Evolutionary conservation across 1,140 invertebrate genomes (phyloP).

Genomic region (Heliconius hewitsoni): DNA sequence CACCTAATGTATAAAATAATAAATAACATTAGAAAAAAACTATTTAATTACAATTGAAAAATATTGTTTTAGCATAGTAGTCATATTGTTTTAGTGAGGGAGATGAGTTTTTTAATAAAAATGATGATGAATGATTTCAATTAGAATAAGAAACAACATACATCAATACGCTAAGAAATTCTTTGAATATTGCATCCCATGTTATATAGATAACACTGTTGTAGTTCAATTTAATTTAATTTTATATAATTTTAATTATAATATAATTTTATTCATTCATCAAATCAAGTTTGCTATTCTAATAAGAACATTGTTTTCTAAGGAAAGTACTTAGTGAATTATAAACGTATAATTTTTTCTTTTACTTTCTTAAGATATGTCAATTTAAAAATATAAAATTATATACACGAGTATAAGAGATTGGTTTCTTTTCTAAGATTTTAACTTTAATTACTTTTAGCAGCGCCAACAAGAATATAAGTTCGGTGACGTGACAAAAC

Average conservation of each 20-base stretch:
- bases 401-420: background rate
- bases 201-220: too few species aligned
- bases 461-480: conserved; percentile 59
- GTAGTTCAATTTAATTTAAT: too few species aligned
- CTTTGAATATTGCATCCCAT: background rate
- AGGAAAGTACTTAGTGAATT: background rate
- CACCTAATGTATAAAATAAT: conserved; percentile 80
- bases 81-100: background rate
- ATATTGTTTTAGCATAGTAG: too few species aligned
- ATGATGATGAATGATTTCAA: background rate
- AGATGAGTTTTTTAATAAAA: background rate
- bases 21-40: background rate
- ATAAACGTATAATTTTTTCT: too few species aligned
- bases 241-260: too few species aligned
- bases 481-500: conserved; percentile 80
- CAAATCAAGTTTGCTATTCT: too few species aligned
- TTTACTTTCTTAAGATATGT: background rate
- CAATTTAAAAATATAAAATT: background rate
- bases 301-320: background rate
- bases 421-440: background rate
- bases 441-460: conserved; percentile 32
- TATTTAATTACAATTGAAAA: background rate
- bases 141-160: background rate
- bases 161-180: background rate
- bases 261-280: too few species aligned